Percentiles rank a stretch among this genome's conserved stretches.
Conservation (phyloP, 2,113 vertebrate genomes). For the Cynopterus brachyotis region DNA sequence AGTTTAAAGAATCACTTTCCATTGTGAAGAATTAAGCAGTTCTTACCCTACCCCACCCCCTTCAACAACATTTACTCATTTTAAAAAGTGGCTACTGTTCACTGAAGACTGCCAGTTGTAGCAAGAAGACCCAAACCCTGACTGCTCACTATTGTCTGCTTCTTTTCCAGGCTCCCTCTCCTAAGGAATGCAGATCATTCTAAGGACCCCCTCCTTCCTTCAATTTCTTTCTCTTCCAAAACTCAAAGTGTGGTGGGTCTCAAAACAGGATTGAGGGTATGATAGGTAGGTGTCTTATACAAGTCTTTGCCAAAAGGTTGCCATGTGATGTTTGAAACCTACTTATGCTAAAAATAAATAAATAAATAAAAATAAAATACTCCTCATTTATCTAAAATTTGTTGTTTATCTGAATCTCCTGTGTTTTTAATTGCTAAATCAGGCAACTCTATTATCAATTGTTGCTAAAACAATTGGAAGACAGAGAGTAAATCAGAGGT, state of each 20-base stretch:
- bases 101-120: background rate
- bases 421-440: conserved; percentile 12
- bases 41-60: background rate
- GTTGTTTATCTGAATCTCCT: background rate
- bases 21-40: background rate
- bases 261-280: background rate
- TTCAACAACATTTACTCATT: background rate
- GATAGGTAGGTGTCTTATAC: background rate
- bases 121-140: background rate
- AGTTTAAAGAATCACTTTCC: background rate
- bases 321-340: background rate
- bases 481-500: background rate
- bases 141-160: background rate
- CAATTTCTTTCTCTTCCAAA: background rate
- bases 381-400: background rate
- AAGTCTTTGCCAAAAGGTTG: background rate
- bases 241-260: background rate
- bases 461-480: background rate
- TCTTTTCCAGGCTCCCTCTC: background rate
- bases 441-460: background rate
- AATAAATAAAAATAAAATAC: too few species aligned
- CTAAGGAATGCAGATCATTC: background rate
- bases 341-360: background rate
- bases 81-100: background rate
- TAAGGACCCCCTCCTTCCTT: background rate